phyloP scores from a whole-genome alignment of 1,140 invertebrate genomes.

The Drosophila burlai region DNA sequence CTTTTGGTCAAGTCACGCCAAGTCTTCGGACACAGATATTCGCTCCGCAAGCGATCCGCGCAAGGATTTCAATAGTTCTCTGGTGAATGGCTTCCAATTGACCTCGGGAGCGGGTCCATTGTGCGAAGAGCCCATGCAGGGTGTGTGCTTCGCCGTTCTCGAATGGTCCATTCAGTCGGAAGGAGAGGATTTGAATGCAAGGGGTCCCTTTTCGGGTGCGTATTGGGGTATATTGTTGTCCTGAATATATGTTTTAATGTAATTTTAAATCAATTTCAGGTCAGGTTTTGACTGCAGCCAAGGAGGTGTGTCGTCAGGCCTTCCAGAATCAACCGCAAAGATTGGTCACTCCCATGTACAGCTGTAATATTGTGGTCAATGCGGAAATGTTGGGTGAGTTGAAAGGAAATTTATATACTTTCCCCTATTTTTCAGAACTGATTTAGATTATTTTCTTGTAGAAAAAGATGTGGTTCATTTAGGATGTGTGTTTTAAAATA shows the following conservation, averaged over 20 bases:
- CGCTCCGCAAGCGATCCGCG: slow-evolving; percentile 84
- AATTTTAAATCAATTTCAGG: slow-evolving; percentile 86
- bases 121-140: slow-evolving; percentile 98
- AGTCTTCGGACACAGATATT: slow-evolving; percentile 46
- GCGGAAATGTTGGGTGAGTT: slow-evolving; percentile 95
- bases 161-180: slow-evolving; percentile 89
- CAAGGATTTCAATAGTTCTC: slow-evolving; percentile 90
- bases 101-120: slow-evolving; percentile 95
- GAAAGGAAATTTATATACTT: not conserved
- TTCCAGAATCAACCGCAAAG: slow-evolving; percentile 96
- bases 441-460: not conserved
- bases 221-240: too few relatives aligned
- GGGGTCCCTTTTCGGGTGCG: slow-evolving; percentile 87
- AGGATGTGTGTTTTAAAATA: slow-evolving; percentile 32
- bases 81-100: slow-evolving; percentile 98
- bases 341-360: slow-evolving; percentile 98
- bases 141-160: slow-evolving; percentile 95
- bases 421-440: slow-evolving; percentile 11
- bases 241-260: not conserved
- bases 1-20: slow-evolving; percentile 64
- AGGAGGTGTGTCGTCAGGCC: slow-evolving; percentile 94
- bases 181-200: slow-evolving; percentile 85
- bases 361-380: slow-evolving; percentile 96
- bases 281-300: slow-evolving; percentile 96
- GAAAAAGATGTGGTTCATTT: not conserved